Base-by-base conservation (phyloP, 2,113 vertebrate species). In the Phyllostomus hastatus region DNA sequence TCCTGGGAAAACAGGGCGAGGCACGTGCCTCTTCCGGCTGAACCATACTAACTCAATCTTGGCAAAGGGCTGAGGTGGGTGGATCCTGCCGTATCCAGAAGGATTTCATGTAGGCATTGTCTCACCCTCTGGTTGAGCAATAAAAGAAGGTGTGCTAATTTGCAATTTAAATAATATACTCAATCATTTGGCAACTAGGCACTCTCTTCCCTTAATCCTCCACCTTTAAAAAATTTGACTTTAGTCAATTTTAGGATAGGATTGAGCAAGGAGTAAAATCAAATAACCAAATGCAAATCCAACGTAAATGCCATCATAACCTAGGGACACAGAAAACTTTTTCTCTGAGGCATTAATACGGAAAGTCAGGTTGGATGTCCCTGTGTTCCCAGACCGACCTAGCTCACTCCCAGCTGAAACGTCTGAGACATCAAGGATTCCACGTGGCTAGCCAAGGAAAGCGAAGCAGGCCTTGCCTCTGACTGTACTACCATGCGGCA, bases 71-170 rank as follows among this genome's bases (percentile, higher is more conserved):
- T 26, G 86, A 73, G 38, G 46, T 59, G 33, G 78, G 93, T 79
- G 59, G 91, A 81, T 84, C 79, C 48, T 88, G 69, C 48, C 20
- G 43, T 43, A 78, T 78, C 57, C 52, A 66, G 79, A 95, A 95
- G 50, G 84, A 95, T 93, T 96, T 78, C 72, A 95, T 22, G 57
- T 31, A 96, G 83, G 22, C n/a, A 78, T 88, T 66, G 52, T 61
- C 52, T 97, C 76, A 85, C n/a, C 43, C 59, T 91, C 67, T 75
- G 72, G 35, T 35, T 95, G 84, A 95, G 95, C 93, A 97, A 96
- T 87, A 97, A 73, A 79, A 90, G 67, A 93, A 82, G 79, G 20
- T 1, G 12, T 35, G 50, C 73, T 87, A 22, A 92, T 89, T 92
- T 91, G 67, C 96, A 86, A 86, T 88, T 90, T 94, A 82, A 92